A percentile compares a stretch with the other conserved stretches of the same genome.
phyloP scores from a whole-genome alignment of 2,113 vertebrate genomes.

The Oryzias curvinotus region DNA sequence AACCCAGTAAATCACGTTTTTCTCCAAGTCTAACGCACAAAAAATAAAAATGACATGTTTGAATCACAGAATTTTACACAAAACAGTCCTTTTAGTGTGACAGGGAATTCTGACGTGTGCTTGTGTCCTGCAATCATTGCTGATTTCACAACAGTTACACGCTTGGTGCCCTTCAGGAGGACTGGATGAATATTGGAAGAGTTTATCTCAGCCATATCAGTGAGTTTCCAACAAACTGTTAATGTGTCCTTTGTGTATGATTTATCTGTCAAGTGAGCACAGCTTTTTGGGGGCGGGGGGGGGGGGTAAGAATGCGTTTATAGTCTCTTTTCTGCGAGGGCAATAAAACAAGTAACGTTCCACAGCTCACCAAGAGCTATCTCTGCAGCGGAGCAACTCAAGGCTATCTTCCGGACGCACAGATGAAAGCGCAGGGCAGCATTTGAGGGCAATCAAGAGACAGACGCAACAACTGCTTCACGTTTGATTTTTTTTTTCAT shows the following conservation, averaged over 20 bases:
- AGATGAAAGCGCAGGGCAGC: constrained; percentile 32
- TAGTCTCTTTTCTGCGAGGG: constrained; percentile 72
- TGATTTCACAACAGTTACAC: too few relatives aligned
- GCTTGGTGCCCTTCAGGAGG: neutral
- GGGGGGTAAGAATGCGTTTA: constrained; percentile 75
- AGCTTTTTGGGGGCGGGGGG: constrained; percentile 57
- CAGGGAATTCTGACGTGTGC: neutral
- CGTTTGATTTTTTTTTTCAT: too few relatives aligned
- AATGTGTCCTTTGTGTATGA: constrained; percentile 49
- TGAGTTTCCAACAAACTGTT: constrained; percentile 35
- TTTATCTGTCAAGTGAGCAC: constrained; percentile 51
- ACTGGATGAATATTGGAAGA: constrained; percentile 16
- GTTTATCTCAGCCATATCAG: constrained; percentile 22
- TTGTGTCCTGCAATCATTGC: too few relatives aligned
- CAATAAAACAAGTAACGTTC: constrained; percentile 77
- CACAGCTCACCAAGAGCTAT: constrained; percentile 72
- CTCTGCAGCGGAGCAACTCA: constrained; percentile 65
- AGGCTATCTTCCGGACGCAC: constrained; percentile 26
- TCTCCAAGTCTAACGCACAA: neutral
- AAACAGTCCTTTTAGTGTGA: neutral
- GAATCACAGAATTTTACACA: too few relatives aligned
- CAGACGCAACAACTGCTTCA: too few relatives aligned
- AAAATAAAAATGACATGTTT: too few relatives aligned
- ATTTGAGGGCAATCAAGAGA: constrained; percentile 25
- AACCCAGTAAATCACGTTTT: constrained; percentile 2